Conservation (phyloP, 2,113 vertebrate genomes). For the Parus major region DNA sequence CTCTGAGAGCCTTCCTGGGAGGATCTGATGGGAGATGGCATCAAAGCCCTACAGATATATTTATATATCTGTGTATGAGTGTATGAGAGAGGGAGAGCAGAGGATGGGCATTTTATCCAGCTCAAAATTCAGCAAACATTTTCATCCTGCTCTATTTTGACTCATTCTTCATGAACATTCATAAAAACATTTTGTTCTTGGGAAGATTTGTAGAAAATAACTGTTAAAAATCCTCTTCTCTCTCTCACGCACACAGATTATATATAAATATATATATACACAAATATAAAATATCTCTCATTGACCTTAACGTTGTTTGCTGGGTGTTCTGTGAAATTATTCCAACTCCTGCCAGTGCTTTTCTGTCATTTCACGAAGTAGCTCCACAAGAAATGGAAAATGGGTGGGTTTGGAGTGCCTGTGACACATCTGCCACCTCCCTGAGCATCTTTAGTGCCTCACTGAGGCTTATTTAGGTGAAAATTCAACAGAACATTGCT, state of each 20-base stretch:
- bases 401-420: not conserved
- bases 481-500: not conserved
- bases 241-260: not conserved
- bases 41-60: not conserved
- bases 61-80: not conserved
- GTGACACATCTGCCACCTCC: not conserved
- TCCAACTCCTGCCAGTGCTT: not conserved
- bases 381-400: not conserved
- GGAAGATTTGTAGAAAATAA: conserved; percentile 25
- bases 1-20: not conserved
- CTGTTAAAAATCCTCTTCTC: not conserved
- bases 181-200: conserved; percentile 47
- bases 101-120: not conserved
- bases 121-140: not conserved
- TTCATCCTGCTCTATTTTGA: conserved; percentile 30
- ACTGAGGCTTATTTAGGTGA: not conserved
- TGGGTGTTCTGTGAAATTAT: not conserved
- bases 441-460: not conserved
- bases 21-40: not conserved
- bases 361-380: not conserved
- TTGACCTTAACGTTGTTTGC: not conserved
- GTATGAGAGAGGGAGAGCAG: not conserved
- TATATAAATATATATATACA: not conserved
- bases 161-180: conserved; percentile 26
- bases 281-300: not conserved